Evolutionary conservation across 1,140 invertebrate species (phyloP).

Genomic region (Andricus grossulariae): DNA sequence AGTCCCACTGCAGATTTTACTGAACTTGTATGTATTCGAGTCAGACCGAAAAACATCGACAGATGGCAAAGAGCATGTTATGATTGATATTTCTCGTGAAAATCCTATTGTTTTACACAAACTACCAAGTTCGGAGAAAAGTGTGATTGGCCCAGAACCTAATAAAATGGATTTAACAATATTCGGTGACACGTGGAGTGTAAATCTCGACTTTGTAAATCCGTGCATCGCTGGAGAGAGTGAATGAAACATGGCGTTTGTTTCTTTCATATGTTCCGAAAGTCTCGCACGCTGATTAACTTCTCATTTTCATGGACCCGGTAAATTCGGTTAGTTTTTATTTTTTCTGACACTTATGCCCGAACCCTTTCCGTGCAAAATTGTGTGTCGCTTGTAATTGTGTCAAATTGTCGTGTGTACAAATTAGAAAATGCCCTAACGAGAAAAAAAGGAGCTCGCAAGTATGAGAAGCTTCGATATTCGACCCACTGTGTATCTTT

Average conservation of each 20-base stretch:
- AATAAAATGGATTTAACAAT: constrained; percentile 30
- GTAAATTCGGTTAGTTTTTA: background rate
- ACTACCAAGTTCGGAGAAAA: constrained; percentile 44
- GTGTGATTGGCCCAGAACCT: constrained; percentile 4
- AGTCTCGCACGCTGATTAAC: constrained; percentile 41
- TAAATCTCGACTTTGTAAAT: constrained; percentile 48
- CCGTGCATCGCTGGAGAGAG: constrained; percentile 57
- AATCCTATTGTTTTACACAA: constrained; percentile 45
- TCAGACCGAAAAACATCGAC: constrained; percentile 66
- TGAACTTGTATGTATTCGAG: constrained; percentile 30
- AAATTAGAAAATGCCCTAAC: constrained; percentile 25
- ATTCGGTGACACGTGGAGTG: constrained; percentile 41
- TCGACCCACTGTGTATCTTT: constrained; percentile 43
- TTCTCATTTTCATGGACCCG: background rate
- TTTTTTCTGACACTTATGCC: background rate
- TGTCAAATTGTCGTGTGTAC: constrained; percentile 27
- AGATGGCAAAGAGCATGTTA: constrained; percentile 70
- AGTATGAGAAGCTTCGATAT: constrained; percentile 51
- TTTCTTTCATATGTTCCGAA: constrained; percentile 63
- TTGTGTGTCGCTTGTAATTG: background rate
- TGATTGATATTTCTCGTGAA: constrained; percentile 64
- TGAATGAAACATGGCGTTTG: constrained; percentile 72
- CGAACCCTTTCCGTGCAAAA: background rate
- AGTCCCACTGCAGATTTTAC: too few relatives aligned
- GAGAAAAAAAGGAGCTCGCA: constrained; percentile 34